phyloP scores from a whole-genome alignment of 2,113 vertebrate genomes.

The Tachuris rubrigastra region DNA sequence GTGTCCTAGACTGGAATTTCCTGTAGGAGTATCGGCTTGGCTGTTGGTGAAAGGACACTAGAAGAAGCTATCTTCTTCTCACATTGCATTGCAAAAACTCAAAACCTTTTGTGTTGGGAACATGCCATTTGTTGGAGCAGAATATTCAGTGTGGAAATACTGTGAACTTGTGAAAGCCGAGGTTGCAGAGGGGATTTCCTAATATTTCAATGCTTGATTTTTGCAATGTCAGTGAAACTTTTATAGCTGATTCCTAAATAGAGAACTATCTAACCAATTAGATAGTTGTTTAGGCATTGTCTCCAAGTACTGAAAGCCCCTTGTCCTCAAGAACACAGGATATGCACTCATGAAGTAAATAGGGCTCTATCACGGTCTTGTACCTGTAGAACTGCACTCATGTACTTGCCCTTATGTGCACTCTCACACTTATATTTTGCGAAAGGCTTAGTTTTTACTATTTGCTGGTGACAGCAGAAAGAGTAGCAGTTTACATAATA shows the following conservation, averaged over 20 bases:
- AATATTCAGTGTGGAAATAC: not conserved
- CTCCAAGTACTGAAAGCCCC: not conserved
- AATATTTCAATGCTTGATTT: not conserved
- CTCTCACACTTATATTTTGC: not conserved
- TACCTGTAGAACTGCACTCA: not conserved
- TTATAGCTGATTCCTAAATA: not conserved
- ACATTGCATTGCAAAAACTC: not conserved
- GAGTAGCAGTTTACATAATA: not conserved
- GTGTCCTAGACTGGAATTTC: not conserved
- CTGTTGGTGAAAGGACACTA: not conserved
- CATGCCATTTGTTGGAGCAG: not conserved
- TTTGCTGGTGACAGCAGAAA: not conserved
- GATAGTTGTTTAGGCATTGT: not conserved
- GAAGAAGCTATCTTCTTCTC: not conserved
- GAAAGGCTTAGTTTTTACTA: not conserved
- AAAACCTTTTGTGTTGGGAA: not conserved
- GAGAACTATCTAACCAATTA: not conserved
- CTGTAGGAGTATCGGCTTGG: not conserved
- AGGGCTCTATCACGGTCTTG: accelerated
- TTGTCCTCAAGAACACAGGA: not conserved
- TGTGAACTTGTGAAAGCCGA: not conserved
- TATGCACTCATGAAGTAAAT: not conserved
- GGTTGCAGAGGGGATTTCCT: not conserved
- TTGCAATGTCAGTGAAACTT: not conserved
- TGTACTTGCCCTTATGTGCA: not conserved